Evolutionary conservation across 2,888 invertebrate species (phyloP).

Genomic region (Actias luna): DNA sequence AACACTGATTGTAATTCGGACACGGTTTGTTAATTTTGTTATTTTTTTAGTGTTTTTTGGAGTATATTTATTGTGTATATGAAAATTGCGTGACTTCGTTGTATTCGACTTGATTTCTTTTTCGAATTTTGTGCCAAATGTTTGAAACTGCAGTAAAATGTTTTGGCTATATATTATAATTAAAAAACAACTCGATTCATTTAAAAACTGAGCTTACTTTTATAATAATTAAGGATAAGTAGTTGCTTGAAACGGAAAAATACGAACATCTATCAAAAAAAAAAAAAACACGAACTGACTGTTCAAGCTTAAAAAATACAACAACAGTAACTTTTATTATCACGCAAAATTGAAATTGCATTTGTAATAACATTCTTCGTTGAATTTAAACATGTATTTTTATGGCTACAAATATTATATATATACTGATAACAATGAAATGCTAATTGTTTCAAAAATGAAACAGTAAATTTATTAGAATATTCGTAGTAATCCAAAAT

Average conservation of each 20-base stretch:
- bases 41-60: conserved; percentile 68
- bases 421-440: neutral
- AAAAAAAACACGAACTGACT: neutral
- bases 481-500: neutral
- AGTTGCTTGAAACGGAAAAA: neutral
- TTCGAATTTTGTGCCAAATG: conserved; percentile 67
- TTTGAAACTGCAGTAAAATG: conserved; percentile 49
- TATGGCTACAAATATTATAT: neutral
- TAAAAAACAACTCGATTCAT: conserved; percentile 23
- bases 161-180: conserved; percentile 54
- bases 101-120: conserved; percentile 45
- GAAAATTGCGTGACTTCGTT: conserved; percentile 47
- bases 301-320: neutral
- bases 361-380: neutral
- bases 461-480: neutral
- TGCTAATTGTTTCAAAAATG: neutral
- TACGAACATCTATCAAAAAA: neutral
- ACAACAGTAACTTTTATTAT: neutral
- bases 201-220: conserved; percentile 26
- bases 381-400: neutral
- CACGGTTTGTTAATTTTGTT: conserved; percentile 71
- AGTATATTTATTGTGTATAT: conserved; percentile 64
- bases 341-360: neutral
- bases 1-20: conserved; percentile 53
- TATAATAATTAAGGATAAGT: conserved; percentile 15